Evolutionary conservation across 2,888 invertebrate species (phyloP).

Genomic region (Ischnus inquisitorius): DNA sequence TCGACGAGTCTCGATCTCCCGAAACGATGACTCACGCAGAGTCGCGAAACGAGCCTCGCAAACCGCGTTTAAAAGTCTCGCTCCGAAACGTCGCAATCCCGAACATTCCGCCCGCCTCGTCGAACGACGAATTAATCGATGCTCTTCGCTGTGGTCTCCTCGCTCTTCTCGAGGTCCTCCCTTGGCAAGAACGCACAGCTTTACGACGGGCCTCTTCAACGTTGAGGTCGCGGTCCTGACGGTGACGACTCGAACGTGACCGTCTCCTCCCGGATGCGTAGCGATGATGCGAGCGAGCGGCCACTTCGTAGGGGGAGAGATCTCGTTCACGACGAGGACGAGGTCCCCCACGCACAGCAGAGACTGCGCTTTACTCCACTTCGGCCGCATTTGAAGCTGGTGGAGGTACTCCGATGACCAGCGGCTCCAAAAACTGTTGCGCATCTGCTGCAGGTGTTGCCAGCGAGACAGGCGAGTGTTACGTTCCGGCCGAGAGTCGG

Average conservation of each 20-base stretch:
- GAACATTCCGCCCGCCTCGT: constrained; percentile 42
- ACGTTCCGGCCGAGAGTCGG: no score
- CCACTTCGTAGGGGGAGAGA: constrained; percentile 70
- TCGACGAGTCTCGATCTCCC: no score
- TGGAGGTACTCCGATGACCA: constrained; percentile 64
- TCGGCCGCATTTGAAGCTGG: constrained; percentile 33
- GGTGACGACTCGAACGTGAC: constrained; percentile 6
- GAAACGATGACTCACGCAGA: no score
- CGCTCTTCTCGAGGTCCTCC: neutral
- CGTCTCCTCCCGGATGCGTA: constrained; percentile 41
- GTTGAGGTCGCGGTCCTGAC: constrained; percentile 18
- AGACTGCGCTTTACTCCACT: constrained; percentile 47
- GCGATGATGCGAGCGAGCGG: constrained; percentile 63
- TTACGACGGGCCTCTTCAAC: constrained; percentile 18
- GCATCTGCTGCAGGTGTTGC: constrained; percentile 58
- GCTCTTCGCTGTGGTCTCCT: neutral
- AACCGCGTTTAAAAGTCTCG: no score
- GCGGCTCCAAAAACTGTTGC: constrained; percentile 56
- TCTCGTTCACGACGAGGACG: constrained; percentile 67
- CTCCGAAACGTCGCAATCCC: neutral
- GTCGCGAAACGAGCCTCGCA: no score
- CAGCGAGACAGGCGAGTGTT: constrained; percentile 74
- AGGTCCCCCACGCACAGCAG: constrained; percentile 44
- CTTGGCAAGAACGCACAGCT: constrained; percentile 27
- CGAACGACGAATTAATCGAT: constrained; percentile 2